Percentiles rank a stretch among this genome's conserved stretches.
Conservation (phyloP, 2,888 invertebrate species). For the Slavum lentiscoides region DNA sequence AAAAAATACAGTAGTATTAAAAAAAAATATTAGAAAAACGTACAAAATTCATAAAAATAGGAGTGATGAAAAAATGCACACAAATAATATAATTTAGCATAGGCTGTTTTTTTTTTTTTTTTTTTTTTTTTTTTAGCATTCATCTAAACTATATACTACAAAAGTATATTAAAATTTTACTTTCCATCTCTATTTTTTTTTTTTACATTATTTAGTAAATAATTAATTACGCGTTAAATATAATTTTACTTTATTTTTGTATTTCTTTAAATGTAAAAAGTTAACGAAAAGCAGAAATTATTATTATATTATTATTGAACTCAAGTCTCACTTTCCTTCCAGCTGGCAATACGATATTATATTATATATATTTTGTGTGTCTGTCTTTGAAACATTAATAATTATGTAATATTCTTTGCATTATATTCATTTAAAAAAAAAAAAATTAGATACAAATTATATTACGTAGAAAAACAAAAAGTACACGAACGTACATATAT, state of each 20-base stretch:
- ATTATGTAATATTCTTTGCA: neutral
- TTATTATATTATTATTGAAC: constrained; percentile 29
- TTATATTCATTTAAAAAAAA: neutral
- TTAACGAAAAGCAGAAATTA: constrained; percentile 43
- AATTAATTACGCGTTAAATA: constrained; percentile 36
- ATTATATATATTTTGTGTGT: constrained; percentile 16
- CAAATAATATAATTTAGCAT: constrained; percentile 55
- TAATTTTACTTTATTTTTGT: constrained; percentile 5
- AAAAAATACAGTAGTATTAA: constrained; percentile 54
- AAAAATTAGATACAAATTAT: constrained; percentile 5
- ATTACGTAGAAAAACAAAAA: constrained; percentile 19
- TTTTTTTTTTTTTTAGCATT: constrained; percentile 35
- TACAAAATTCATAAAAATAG: constrained; percentile 56
- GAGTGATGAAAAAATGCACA: constrained; percentile 58
- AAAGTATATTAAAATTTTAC: constrained; percentile 40
- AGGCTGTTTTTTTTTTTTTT: constrained; percentile 31
- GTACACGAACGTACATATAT: neutral
- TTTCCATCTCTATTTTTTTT: constrained; percentile 30
- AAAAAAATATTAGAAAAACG: constrained; percentile 55
- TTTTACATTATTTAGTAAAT: constrained; percentile 24
- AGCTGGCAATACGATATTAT: constrained; percentile 42
- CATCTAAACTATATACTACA: constrained; percentile 51
- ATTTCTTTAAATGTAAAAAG: neutral
- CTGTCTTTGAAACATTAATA: constrained; percentile 23
- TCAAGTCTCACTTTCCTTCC: constrained; percentile 49